Evolutionary conservation across 2,888 invertebrate genomes (phyloP).

Genomic region (Anodontia alba): DNA sequence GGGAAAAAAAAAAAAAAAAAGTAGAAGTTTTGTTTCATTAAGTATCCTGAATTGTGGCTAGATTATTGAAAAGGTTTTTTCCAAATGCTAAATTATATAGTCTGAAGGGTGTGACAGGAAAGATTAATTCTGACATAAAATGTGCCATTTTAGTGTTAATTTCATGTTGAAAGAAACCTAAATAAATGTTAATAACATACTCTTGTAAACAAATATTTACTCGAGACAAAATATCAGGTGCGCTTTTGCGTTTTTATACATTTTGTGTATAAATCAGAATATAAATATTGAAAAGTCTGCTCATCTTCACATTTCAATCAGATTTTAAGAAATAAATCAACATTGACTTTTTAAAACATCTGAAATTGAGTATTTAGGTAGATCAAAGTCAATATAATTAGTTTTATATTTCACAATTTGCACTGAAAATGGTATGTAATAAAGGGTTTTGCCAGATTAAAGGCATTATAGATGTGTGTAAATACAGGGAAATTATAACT

Average conservation of each 20-base stretch:
- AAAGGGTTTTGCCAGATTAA: constrained; percentile 15
- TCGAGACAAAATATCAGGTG: neutral
- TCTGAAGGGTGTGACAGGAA: constrained; percentile 1
- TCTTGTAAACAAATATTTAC: constrained; percentile 16
- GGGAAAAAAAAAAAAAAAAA: no score
- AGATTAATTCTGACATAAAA: constrained; percentile 8
- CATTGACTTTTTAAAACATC: neutral
- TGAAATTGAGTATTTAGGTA: neutral
- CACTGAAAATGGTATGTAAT: constrained; percentile 18
- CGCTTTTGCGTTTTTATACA: constrained; percentile 1
- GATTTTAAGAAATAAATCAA: constrained; percentile 37
- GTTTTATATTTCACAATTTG: constrained; percentile 15
- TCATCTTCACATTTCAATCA: constrained; percentile 16
- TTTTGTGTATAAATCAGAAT: neutral
- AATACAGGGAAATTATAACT: neutral
- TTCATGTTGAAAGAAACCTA: neutral
- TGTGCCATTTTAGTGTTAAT: constrained; percentile 11
- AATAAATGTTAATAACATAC: constrained; percentile 12
- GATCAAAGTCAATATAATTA: constrained; percentile 10
- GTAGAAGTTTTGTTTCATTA: no score
- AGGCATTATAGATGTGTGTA: neutral
- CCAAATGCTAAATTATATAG: neutral
- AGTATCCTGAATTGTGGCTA: no score
- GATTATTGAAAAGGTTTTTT: no score
- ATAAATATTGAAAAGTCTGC: constrained; percentile 11